Percentiles rank a stretch among this genome's conserved stretches.
Conservation (phyloP, 2,113 vertebrate species). For the Desmodus rotundus region DNA sequence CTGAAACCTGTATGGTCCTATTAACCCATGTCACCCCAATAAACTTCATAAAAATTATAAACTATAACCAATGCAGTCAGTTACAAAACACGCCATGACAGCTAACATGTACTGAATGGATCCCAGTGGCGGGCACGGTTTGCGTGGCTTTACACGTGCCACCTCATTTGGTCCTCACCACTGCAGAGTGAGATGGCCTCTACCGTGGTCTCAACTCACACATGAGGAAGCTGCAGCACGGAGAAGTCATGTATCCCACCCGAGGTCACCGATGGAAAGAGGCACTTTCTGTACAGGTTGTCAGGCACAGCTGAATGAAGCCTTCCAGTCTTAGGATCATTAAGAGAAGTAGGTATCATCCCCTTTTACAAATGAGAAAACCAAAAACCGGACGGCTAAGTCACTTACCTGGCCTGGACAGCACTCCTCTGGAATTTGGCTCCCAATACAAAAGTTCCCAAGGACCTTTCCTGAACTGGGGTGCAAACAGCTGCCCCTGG, state of each 20-base stretch:
- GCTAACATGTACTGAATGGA: neutral
- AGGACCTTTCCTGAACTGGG: neutral
- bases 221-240: neutral
- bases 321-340: neutral
- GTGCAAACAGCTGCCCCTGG: constrained; percentile 43
- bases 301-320: neutral
- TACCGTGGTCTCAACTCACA: neutral
- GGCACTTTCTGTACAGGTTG: neutral
- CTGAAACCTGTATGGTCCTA: too few species aligned
- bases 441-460: neutral
- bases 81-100: too few species aligned
- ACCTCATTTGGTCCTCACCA: neutral
- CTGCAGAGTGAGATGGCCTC: neutral
- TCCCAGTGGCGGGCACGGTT: neutral
- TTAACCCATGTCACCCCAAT: too few species aligned
- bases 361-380: neutral
- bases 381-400: neutral
- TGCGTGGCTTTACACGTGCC: accelerated
- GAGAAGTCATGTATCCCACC: neutral
- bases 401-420: neutral
- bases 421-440: neutral
- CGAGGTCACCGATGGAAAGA: neutral
- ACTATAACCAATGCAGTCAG: too few species aligned
- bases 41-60: too few species aligned
- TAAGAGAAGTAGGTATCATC: neutral